phyloP scores from a whole-genome alignment of 1,140 invertebrate species.

The Diplogasteroides magnus region DNA sequence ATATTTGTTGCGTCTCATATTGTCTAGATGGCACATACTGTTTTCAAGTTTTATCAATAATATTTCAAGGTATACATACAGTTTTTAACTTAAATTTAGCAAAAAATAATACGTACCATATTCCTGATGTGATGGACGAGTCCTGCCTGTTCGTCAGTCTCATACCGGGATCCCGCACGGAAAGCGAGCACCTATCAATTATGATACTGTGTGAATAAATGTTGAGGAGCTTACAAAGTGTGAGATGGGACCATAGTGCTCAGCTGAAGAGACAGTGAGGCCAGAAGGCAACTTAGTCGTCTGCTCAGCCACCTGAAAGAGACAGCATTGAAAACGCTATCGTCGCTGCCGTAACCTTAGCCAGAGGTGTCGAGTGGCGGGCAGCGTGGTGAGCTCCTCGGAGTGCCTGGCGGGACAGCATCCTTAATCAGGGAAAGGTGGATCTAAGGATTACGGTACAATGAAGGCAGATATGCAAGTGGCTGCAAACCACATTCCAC shows the following conservation, averaged over 20 bases:
- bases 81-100: no score
- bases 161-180: constrained; percentile 50
- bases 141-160: constrained; percentile 41
- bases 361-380: constrained; percentile 2
- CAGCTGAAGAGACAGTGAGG: constrained; percentile 21
- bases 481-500: no score
- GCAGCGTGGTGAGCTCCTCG: constrained; percentile 9
- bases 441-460: neutral
- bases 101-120: no score
- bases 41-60: no score
- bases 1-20: no score
- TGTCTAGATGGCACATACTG: no score
- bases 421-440: neutral
- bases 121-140: constrained; percentile 44
- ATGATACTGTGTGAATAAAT: neutral
- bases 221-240: constrained; percentile 38
- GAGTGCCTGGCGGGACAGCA: constrained; percentile 15
- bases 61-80: no score
- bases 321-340: no score
- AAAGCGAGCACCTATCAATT: constrained; percentile 42
- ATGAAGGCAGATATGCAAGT: no score
- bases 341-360: constrained; percentile 9
- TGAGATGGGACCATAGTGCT: constrained; percentile 41
- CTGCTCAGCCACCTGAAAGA: constrained; percentile 15
- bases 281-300: constrained; percentile 23